Evolutionary conservation across 2,797 vertebrate species (phyloP), one percentile per base, ranked within the genome.

Genomic region (Garrulus glandarius): DNA sequence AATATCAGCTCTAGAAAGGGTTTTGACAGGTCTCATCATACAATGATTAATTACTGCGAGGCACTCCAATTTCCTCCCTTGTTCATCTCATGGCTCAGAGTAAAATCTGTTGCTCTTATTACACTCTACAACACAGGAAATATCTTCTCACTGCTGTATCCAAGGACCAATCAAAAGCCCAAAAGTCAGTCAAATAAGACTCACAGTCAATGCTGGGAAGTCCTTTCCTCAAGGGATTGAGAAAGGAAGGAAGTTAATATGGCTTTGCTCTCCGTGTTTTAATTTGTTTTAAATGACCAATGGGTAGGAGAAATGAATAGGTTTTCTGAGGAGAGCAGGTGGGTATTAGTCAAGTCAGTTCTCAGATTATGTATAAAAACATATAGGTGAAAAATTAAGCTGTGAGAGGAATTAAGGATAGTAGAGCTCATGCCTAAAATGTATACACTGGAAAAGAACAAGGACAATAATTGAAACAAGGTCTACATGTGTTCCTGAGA

Each of bases 41-140:
- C 96, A 93, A 99, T 99, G 99, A 99, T 99, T 99, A 99, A 99
- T 99, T 99, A 99, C 99, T 94, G 96, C 16, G 76, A 97, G 97
- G 98, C 97, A 97, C 98, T 98, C 98, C 98, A 98, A 98, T 98
- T 99, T 99, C 99, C 99, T 99, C 97, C 97, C 95, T 97, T 98
- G 97, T 95, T 97, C 98, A 92, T 96, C 97, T 95, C 95, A 94
- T 92, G 80, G 97, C 97, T 97, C 91, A 97, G 92, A 97, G 98
- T 98, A 97, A 98, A 98, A 97, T 97, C 98, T 96, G 97, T 98
- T 97, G 98, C 98, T 98, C 98, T 95, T 98, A 97, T 99, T 99
- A 97, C 98, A 98, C 85, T 79, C 34, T 94, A 88, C 96, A 95
- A 68, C 89, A 95, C 98, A 98, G 98, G 98, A 98, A 98, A 98